Evolutionary conservation across 2,888 invertebrate genomes (phyloP), one percentile per base, ranked within the genome.

Genomic region (Andrena haemorrhoa): DNA sequence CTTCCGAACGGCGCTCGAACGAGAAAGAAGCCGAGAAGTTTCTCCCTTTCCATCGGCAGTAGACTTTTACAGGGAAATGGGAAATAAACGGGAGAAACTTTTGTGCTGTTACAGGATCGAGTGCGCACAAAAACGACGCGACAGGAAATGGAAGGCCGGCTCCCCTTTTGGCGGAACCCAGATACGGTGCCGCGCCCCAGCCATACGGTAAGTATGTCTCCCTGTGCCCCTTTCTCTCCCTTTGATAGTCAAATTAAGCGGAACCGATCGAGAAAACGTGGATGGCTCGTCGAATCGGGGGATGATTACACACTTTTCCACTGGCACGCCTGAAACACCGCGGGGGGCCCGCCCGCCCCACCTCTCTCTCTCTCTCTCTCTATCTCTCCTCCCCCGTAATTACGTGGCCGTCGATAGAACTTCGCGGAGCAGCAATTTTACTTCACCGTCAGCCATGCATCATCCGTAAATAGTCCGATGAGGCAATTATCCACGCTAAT

Each of bases 141-240:
- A 92, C 93, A 84, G 93, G 93, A 87, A 94, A 93, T 84, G 93
- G 93, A 78, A 95, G 98, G 91, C 97, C 97, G 88, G 97, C 97
- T 64, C 98, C 98, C 71, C 95, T 98, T 86, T 95, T 98, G 76
- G 98, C 98, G 94, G 98, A 98, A 91, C 98, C 98, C 85, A 96
- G 98, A 94, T 98, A 97, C 94, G 98, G 98, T 86, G 97, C 97
- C 83, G 96, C 97, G 91, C 97, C 98, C 86, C 97, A 97, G 94
- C 98, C 97, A 85, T 98, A 97, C 95, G 97, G 98, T 98, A 95
- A 97, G 97, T 97, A 86, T 75, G 60, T 64, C 29, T 23, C 29
- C 8, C 41, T 58, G 29, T 63, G 41, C 47, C 63, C 16, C 31
- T 20, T 53, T 72, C 49, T 47, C 20, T 65, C 73, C 23, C 66